A percentile compares a stretch with the other conserved stretches of the same genome.
Evolutionary conservation across 2,888 invertebrate species (phyloP).

Genomic region (Plebejus anna): DNA sequence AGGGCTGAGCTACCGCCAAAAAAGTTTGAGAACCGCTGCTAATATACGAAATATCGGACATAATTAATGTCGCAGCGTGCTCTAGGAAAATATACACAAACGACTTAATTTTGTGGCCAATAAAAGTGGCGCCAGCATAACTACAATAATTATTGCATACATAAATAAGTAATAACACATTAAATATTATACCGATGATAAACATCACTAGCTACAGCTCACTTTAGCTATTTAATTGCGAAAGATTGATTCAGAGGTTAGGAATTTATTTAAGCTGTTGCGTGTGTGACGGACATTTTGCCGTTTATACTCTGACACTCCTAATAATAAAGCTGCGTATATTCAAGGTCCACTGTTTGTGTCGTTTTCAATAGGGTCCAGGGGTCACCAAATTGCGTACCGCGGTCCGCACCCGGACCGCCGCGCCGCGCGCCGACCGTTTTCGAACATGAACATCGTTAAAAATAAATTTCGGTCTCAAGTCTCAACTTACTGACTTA

Average conservation of each 20-base stretch:
- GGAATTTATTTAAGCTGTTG: background rate
- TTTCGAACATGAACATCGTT: too few species aligned
- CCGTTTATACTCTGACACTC: background rate
- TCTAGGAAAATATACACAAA: constrained; percentile 18
- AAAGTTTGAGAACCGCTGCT: too few species aligned
- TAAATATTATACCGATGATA: background rate
- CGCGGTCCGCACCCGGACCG: too few species aligned
- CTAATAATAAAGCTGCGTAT: background rate
- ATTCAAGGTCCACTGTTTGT: background rate
- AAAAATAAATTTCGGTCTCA: too few species aligned
- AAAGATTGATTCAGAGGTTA: constrained; percentile 20
- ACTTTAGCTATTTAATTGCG: constrained; percentile 11
- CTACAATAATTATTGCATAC: constrained; percentile 3
- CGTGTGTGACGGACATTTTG: background rate
- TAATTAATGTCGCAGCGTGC: background rate
- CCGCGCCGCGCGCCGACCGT: too few species aligned
- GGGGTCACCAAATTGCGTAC: too few species aligned
- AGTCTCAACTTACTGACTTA: too few species aligned
- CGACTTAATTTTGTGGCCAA: constrained; percentile 7
- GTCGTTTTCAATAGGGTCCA: background rate
- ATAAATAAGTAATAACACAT: background rate
- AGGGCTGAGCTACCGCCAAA: too few species aligned
- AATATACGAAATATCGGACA: background rate
- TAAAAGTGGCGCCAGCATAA: constrained; percentile 19
- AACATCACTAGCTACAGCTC: background rate